phyloP scores from a whole-genome alignment of 2,888 invertebrate genomes.

The Drosophila gaucha region DNA sequence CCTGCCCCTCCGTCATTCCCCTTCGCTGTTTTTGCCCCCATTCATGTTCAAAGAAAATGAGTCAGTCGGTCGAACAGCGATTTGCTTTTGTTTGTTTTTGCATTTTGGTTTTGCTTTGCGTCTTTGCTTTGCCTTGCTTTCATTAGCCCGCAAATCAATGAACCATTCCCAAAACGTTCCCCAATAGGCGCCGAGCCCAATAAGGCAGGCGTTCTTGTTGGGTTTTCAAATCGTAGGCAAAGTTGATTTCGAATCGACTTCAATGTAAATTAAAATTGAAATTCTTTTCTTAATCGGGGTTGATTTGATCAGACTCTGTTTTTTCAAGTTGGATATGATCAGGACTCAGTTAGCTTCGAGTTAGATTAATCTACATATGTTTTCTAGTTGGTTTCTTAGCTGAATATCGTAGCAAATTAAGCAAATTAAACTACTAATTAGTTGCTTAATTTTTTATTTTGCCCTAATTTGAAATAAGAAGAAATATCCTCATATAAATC shows the following conservation, averaged over 20 bases:
- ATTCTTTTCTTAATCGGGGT: too few relatives aligned
- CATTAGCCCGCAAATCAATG: conserved; percentile 61
- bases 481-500: too few relatives aligned
- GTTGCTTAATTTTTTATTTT: neutral
- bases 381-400: neutral
- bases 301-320: too few relatives aligned
- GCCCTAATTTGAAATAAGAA: too few relatives aligned
- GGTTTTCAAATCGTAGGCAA: neutral
- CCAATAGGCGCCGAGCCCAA: conserved; percentile 1
- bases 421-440: neutral
- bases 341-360: too few relatives aligned
- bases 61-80: conserved; percentile 70
- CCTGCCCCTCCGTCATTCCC: neutral
- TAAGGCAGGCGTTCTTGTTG: conserved; percentile 4
- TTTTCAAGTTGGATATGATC: too few relatives aligned
- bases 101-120: conserved; percentile 21
- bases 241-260: neutral
- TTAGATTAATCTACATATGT: too few relatives aligned
- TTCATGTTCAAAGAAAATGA: conserved; percentile 65
- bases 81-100: conserved; percentile 13
- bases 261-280: too few relatives aligned
- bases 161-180: conserved; percentile 63
- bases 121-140: conserved; percentile 13
- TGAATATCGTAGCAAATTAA: neutral
- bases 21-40: conserved; percentile 34